Conservation (phyloP, 2,797 vertebrate species). For the Enteromius mattozi region DNA sequence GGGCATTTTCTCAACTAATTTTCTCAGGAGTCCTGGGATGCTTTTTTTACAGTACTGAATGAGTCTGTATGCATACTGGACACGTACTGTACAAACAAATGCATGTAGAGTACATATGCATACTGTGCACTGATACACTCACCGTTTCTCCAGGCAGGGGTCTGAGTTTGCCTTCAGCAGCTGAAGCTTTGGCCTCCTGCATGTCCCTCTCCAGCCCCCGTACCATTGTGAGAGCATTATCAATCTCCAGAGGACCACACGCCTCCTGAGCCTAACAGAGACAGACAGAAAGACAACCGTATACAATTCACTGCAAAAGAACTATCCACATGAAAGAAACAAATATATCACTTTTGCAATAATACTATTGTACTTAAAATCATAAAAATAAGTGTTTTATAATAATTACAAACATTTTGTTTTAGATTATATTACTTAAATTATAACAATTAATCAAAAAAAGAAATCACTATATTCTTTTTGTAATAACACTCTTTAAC, state of each 20-base stretch:
- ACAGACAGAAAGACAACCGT: not conserved
- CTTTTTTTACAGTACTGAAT: not conserved
- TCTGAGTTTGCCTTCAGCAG: slow-evolving; percentile 87
- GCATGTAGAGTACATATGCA: not conserved
- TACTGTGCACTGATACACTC: slow-evolving; percentile 50
- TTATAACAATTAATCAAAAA: too few species aligned
- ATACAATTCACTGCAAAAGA: not conserved
- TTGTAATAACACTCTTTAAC: too few species aligned
- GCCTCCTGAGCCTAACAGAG: slow-evolving; percentile 90
- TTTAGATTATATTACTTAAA: too few species aligned
- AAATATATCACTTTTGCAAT: too few species aligned
- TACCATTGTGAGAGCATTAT: slow-evolving; percentile 89
- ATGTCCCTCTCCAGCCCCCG: slow-evolving; percentile 92
- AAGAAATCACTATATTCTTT: too few species aligned
- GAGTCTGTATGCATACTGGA: not conserved
- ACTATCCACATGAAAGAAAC: too few species aligned
- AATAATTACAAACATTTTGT: too few species aligned
- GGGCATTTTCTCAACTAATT: not conserved
- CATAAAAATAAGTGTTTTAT: not conserved
- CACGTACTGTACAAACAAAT: not conserved
- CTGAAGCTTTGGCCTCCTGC: slow-evolving; percentile 90
- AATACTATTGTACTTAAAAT: too few species aligned
- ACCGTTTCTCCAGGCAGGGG: slow-evolving; percentile 95
- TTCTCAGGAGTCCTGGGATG: not conserved
- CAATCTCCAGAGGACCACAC: slow-evolving; percentile 94